These are phyloP conservation scores for Fulica atra DNA, from an alignment of 2,113 vertebrate genomes.

Conservation along the genomic window DNA sequence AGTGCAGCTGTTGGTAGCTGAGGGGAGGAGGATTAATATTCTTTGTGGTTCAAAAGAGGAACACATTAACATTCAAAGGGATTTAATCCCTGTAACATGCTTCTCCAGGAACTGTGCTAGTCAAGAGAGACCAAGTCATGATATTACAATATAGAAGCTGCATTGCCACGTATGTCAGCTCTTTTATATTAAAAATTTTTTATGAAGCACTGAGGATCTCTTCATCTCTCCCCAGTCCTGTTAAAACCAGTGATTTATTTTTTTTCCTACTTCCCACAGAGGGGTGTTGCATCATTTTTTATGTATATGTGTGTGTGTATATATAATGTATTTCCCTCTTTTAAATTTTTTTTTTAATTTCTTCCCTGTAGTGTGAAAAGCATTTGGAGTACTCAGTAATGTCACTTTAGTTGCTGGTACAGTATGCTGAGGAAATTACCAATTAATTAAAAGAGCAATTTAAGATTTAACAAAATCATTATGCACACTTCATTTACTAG, in stretches of 20 bases:
- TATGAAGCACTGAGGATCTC: not conserved
- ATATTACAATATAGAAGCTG: not conserved
- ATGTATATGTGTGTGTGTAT: too few species aligned
- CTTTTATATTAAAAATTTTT: conserved; percentile 3
- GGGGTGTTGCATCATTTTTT: not conserved
- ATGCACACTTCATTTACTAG: not conserved
- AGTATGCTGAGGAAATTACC: not conserved
- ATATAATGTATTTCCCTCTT: not conserved
- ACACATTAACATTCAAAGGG: conserved; percentile 65
- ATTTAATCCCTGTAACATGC: conserved; percentile 62
- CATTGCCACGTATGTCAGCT: not conserved
- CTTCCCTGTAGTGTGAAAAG: not conserved
- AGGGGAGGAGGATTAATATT: conserved; percentile 62
- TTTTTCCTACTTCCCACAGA: not conserved
- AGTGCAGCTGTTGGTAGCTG: conserved; percentile 60
- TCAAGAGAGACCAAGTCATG: conserved; percentile 5
- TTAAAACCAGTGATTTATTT: not conserved
- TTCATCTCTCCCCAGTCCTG: not conserved
- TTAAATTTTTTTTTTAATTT: not conserved
- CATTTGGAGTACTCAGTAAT: not conserved
- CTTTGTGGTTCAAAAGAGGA: conserved; percentile 65
- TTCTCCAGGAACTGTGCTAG: conserved; percentile 7
- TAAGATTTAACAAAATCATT: not conserved
- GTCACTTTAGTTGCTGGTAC: not conserved
- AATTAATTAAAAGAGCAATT: conserved; percentile 26